A percentile compares a stretch with the other conserved stretches of the same genome.
phyloP scores from a whole-genome alignment of 2,888 invertebrate genomes.

The Tenodera sinensis region DNA sequence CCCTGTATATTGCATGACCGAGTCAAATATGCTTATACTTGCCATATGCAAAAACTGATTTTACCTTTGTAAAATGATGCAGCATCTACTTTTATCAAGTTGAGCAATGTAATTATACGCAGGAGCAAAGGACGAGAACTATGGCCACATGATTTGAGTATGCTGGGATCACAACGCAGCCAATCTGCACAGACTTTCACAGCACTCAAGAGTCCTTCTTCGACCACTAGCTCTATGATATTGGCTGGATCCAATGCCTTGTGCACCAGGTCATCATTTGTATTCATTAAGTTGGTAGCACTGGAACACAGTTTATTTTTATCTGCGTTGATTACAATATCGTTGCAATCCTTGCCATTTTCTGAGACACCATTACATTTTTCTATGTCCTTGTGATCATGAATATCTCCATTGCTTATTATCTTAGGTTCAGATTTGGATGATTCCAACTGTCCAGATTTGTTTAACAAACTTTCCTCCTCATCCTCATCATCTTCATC shows the following conservation, averaged over 20 bases:
- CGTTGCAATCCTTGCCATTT: neutral
- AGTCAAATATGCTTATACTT: too few species aligned
- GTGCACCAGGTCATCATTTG: neutral
- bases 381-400: conserved; percentile 38
- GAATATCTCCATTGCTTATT: conserved; percentile 31
- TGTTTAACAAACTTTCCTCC: neutral
- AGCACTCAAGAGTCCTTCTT: conserved; percentile 60
- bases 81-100: conserved; percentile 71
- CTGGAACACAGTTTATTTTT: neutral
- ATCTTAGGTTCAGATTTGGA: neutral
- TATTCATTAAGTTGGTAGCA: neutral
- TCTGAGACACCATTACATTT: neutral
- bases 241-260: conserved; percentile 49
- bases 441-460: neutral
- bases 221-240: conserved; percentile 56
- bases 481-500: conserved; percentile 32
- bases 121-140: conserved; percentile 76
- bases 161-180: conserved; percentile 73
- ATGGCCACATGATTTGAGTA: conserved; percentile 72
- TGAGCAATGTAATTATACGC: conserved; percentile 74
- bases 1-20: too few species aligned
- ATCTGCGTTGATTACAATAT: neutral
- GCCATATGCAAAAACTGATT: neutral
- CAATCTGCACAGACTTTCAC: conserved; percentile 81
- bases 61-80: conserved; percentile 56